phyloP scores from a whole-genome alignment of 1,140 invertebrate genomes.

The Sycobia sp. region DNA sequence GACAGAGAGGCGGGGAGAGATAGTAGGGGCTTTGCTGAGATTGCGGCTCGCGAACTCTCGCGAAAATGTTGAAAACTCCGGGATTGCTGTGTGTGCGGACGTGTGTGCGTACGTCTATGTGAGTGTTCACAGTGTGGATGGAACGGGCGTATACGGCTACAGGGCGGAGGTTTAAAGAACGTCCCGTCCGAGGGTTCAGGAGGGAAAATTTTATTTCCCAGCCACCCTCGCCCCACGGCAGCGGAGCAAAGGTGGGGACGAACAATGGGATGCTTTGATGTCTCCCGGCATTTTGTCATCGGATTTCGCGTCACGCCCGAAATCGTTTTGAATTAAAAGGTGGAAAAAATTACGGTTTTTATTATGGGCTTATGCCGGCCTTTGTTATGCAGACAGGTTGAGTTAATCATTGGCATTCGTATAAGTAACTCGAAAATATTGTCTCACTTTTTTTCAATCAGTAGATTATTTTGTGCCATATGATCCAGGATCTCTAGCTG shows the following conservation, averaged over 20 bases:
- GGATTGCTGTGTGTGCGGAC: neutral
- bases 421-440: too few relatives aligned
- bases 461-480: too few relatives aligned
- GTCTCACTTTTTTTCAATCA: too few relatives aligned
- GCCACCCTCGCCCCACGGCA: neutral
- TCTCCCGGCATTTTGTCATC: slow-evolving; percentile 32
- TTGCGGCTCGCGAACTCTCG: neutral
- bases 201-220: slow-evolving; percentile 23
- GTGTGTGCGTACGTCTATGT: neutral
- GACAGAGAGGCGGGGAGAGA: too few relatives aligned
- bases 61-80: slow-evolving; percentile 22
- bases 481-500: too few relatives aligned
- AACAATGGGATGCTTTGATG: slow-evolving; percentile 18
- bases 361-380: slow-evolving; percentile 11
- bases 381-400: too few relatives aligned
- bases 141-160: neutral
- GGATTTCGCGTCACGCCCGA: slow-evolving; percentile 12
- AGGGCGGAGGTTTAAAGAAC: neutral
- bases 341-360: slow-evolving; percentile 18
- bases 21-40: neutral
- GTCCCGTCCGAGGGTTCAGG: neutral
- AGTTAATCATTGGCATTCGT: too few relatives aligned
- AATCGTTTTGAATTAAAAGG: slow-evolving; percentile 24
- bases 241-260: too few relatives aligned
- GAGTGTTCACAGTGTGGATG: too few relatives aligned